Percentiles rank a stretch among this genome's conserved stretches.
Conservation (phyloP, 1,140 invertebrate genomes). For the Lysiphlebus fabarum region DNA sequence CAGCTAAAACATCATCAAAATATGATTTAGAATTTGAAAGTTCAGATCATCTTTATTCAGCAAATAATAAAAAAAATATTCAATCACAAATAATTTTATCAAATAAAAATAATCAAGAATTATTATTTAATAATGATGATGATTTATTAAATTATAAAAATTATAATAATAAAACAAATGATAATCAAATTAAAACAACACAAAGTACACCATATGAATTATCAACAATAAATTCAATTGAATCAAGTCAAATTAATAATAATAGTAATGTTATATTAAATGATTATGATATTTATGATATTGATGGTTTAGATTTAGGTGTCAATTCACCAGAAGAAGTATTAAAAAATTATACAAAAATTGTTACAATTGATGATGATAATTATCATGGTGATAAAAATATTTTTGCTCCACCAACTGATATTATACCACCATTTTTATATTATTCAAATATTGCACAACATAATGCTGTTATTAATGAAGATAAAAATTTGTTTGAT, state of each 20-base stretch:
- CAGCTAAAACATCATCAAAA: conserved; percentile 34
- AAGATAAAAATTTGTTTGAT: no score
- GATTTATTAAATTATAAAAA: no score
- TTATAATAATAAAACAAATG: no score
- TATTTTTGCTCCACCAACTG: conserved; percentile 6
- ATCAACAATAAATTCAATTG: no score
- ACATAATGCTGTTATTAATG: conserved; percentile 5
- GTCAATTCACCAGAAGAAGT: no score
- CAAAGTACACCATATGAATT: no score
- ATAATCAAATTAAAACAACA: no score
- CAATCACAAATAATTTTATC: not conserved
- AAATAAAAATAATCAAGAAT: not conserved
- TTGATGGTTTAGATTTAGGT: no score
- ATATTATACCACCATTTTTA: conserved; percentile 19
- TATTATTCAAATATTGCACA: conserved; percentile 19
- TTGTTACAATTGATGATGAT: not conserved
- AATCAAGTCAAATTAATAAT: no score
- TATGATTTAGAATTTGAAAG: conserved; percentile 40
- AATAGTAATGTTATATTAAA: no score
- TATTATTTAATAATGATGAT: conserved; percentile 5
- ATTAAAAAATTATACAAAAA: not conserved
- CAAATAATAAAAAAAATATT: conserved; percentile 18
- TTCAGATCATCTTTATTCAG: conserved; percentile 39
- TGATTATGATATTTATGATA: no score
- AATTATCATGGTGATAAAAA: conserved; percentile 2